A percentile compares a stretch with the other conserved stretches of the same genome.
Conservation (phyloP, 2,888 invertebrate genomes). For the Chorisops tibialis region DNA sequence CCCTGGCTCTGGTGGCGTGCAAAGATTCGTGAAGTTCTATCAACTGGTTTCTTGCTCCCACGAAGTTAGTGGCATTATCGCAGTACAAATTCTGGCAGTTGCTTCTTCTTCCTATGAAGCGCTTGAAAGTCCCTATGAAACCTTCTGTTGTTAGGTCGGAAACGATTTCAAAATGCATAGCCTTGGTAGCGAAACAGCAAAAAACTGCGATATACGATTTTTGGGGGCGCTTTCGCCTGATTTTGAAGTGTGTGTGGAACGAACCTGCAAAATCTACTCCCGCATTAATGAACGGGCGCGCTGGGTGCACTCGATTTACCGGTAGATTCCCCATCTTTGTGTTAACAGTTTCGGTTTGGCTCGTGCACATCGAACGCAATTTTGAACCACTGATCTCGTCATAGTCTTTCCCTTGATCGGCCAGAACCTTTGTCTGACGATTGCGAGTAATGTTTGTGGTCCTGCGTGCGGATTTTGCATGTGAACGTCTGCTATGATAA, state of each 20-base stretch:
- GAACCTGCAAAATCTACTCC: conserved; percentile 20
- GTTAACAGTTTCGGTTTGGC: conserved; percentile 21
- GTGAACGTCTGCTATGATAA: no score
- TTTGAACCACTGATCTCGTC: background rate
- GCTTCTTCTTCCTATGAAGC: conserved; percentile 16
- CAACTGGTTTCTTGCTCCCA: no score
- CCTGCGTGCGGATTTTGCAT: no score
- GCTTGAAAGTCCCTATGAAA: conserved; percentile 10
- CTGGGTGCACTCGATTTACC: conserved; percentile 1
- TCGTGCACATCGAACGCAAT: conserved; percentile 28
- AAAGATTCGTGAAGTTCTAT: no score
- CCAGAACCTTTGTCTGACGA: no score
- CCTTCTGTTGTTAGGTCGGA: conserved; percentile 8
- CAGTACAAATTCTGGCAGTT: background rate
- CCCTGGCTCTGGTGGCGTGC: no score
- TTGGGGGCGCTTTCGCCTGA: background rate
- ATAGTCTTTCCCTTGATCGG: no score
- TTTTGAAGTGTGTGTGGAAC: background rate
- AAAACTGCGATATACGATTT: conserved; percentile 17
- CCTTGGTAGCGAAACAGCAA: no score
- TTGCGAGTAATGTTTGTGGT: no score
- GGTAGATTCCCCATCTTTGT: conserved; percentile 20
- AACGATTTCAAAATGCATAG: conserved; percentile 24
- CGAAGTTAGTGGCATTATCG: conserved; percentile 23
- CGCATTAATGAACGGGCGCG: conserved; percentile 2